Evolutionary conservation across 2,888 invertebrate species (phyloP).

Genomic region (Synergus laeviventris): DNA sequence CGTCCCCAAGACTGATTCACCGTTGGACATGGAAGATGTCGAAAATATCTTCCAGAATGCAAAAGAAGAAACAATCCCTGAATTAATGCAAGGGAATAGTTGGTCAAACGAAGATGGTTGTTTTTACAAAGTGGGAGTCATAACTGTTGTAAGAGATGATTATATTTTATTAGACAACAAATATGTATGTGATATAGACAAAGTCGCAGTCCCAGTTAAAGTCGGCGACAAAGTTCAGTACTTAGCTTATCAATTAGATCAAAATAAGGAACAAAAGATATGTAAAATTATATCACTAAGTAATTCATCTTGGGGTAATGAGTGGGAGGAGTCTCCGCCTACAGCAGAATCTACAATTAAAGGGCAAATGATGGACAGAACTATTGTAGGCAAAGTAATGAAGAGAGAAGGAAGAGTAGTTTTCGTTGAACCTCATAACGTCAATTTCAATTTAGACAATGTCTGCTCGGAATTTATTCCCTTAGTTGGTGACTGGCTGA

Average conservation of each 20-base stretch:
- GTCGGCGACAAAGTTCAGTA: slow-evolving; percentile 80
- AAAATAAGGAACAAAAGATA: slow-evolving; percentile 77
- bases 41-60: slow-evolving; percentile 56
- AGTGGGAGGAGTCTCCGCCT: slow-evolving; percentile 46
- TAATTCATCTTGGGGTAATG: slow-evolving; percentile 71
- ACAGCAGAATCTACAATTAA: background rate
- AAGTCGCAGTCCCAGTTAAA: slow-evolving; percentile 71
- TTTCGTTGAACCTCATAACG: slow-evolving; percentile 78
- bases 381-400: slow-evolving; percentile 75
- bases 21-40: slow-evolving; percentile 57
- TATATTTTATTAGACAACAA: slow-evolving; percentile 80
- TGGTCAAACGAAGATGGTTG: slow-evolving; percentile 53
- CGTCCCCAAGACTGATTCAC: slow-evolving; percentile 8
- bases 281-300: slow-evolving; percentile 79
- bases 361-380: slow-evolving; percentile 61
- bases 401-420: slow-evolving; percentile 73
- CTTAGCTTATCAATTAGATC: slow-evolving; percentile 77
- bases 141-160: slow-evolving; percentile 78
- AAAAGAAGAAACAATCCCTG: slow-evolving; percentile 30
- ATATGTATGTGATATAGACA: slow-evolving; percentile 78
- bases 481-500: slow-evolving; percentile 83
- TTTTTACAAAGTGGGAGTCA: slow-evolving; percentile 76
- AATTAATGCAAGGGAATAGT: slow-evolving; percentile 19
- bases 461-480: slow-evolving; percentile 82
- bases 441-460: slow-evolving; percentile 81